Base-by-base conservation (phyloP, 2,113 vertebrate species). In the Anolis sagrei region DNA sequence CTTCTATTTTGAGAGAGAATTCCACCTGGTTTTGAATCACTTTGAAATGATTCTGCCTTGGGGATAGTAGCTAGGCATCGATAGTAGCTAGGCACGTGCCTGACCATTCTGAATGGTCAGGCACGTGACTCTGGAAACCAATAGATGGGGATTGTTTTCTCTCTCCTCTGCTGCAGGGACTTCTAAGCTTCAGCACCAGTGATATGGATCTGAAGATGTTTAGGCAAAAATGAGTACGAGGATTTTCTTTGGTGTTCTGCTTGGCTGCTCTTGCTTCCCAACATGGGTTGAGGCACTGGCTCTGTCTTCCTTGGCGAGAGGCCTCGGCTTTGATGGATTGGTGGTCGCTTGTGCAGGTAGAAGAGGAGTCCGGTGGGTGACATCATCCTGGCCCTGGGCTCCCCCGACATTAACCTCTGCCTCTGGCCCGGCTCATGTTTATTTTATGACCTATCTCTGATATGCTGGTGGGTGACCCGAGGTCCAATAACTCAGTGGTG, bases 381-480 rank as follows among this genome's bases (percentile, higher is more conserved):
- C 88, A 76, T 64, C 0, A 0, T 44, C 74, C 85, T 74, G 80
- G 91, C 86, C n/a, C 44, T 0, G 0, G 21, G 82, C 84, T 80
- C 23, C 76, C 91, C 87, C 74, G 2, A 6, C 0, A 0, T 51
- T 81, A 64, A 82, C 85, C 90, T 62, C 79, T 82, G 1, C 61
- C 0, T 1, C 62, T 10, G 88, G 82, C 74, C 87, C 68, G 58
- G 73, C 86, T 84, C 10, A 73, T 95, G 74, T 94, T 94, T 94
- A 82, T 84, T 93, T 93, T 91, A 86, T 94, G 93, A 90, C 92
- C 23, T 76, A 87, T 86, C 90, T 82, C 76, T 87, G 92, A 89
- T 92, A 88, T 62, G 29, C 78, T 6, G 0, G 1, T 74, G 78
- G 75, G 91, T 51, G 90, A 91, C 85, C 80, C 39, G 1, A n/a